Evolutionary conservation across 2,113 vertebrate species (phyloP).

Genomic region (Hemiscyllium ocellatum): DNA sequence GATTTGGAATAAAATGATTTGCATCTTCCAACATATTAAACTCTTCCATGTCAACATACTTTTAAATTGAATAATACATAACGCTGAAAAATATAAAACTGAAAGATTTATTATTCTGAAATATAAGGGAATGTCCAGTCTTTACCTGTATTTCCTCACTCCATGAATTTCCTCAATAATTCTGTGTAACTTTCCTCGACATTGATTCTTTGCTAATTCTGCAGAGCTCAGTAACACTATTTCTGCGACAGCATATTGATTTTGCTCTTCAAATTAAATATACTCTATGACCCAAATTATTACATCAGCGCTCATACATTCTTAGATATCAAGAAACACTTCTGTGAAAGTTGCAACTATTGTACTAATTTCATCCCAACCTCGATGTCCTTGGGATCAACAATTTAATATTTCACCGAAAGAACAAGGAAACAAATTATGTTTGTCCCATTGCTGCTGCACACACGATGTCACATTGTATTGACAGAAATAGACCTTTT

Average conservation of each 20-base stretch:
- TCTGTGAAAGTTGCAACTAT: not conserved
- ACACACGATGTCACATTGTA: not conserved
- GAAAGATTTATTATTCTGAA: not conserved
- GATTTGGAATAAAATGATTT: not conserved
- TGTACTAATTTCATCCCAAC: not conserved
- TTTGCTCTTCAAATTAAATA: not conserved
- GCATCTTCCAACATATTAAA: not conserved
- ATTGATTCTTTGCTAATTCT: not conserved
- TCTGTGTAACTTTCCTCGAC: not conserved
- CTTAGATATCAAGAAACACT: not conserved
- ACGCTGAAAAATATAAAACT: not conserved
- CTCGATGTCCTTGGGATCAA: not conserved
- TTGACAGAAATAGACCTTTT: not conserved
- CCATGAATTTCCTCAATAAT: not conserved
- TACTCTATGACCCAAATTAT: not conserved
- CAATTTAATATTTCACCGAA: not conserved
- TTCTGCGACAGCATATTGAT: not conserved
- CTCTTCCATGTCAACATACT: not conserved
- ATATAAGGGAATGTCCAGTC: not conserved
- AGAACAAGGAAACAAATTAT: not conserved
- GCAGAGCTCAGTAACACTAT: not conserved
- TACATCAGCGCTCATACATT: not conserved
- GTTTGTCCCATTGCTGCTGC: not conserved
- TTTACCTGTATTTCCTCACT: not conserved
- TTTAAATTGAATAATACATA: constrained; percentile 11